Evolutionary conservation across 2,797 vertebrate species (phyloP).

Genomic region (Xiphophorus birchmanni): DNA sequence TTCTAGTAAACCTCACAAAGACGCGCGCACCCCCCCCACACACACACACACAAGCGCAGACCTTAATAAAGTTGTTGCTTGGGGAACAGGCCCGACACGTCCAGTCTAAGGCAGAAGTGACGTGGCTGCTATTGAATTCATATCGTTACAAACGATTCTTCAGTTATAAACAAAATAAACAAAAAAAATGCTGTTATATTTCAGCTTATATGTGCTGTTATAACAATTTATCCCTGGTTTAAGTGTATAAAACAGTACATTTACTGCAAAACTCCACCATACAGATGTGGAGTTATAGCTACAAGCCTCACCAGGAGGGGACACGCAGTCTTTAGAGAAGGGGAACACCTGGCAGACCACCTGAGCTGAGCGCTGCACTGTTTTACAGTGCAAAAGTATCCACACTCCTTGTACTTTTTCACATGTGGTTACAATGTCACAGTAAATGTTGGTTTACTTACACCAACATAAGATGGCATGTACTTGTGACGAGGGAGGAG

Average conservation of each 20-base stretch:
- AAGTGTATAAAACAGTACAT: slow-evolving; percentile 63
- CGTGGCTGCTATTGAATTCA: slow-evolving; percentile 52
- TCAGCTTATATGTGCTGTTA: slow-evolving; percentile 32
- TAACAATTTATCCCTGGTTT: slow-evolving; percentile 53
- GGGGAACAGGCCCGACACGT: slow-evolving; percentile 66
- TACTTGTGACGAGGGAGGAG: not conserved
- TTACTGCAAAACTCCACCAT: slow-evolving; percentile 62
- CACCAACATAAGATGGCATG: not conserved
- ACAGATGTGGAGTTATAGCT: slow-evolving; percentile 75
- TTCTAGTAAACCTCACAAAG: slow-evolving; percentile 76
- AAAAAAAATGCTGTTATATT: slow-evolving; percentile 6
- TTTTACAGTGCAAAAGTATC: not conserved
- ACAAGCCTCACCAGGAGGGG: slow-evolving; percentile 66
- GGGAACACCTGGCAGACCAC: slow-evolving; percentile 61
- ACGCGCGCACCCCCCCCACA: slow-evolving; percentile 34
- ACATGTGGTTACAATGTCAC: not conserved
- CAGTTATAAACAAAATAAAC: not conserved
- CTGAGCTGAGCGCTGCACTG: slow-evolving; percentile 26
- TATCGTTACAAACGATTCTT: slow-evolving; percentile 20
- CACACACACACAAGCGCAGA: slow-evolving; percentile 43
- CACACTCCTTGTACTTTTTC: not conserved
- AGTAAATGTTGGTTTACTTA: not conserved
- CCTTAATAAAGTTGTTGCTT: slow-evolving; percentile 76
- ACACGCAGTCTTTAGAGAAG: slow-evolving; percentile 60
- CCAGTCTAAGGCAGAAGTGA: slow-evolving; percentile 57